Conservation (phyloP, 2,113 vertebrate genomes). For the Campylomormyrus numenius region DNA sequence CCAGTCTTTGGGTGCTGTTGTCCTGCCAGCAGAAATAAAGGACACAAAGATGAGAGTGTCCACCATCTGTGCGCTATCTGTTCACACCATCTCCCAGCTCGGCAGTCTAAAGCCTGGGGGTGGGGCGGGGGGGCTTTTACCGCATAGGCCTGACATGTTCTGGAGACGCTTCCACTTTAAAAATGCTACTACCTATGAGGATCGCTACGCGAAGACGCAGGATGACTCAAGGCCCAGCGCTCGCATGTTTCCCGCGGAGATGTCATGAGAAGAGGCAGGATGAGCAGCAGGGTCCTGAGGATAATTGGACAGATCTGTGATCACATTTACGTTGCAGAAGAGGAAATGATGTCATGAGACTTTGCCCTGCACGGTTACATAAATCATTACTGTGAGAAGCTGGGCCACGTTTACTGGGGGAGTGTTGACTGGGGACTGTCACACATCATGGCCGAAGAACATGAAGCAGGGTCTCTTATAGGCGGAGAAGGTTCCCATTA, state of each 20-base stretch:
- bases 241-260: neutral
- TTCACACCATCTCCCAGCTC: slow-evolving; percentile 32
- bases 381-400: slow-evolving; percentile 50
- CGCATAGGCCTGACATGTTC: slow-evolving; percentile 37
- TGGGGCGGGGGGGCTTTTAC: slow-evolving; percentile 33
- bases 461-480: slow-evolving; percentile 43
- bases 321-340: slow-evolving; percentile 56
- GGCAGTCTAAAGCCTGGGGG: slow-evolving; percentile 49
- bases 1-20: slow-evolving; percentile 57
- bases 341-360: slow-evolving; percentile 63
- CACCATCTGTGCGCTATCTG: slow-evolving; percentile 66
- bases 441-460: slow-evolving; percentile 46
- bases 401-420: slow-evolving; percentile 46
- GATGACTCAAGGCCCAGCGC: slow-evolving; percentile 46
- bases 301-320: slow-evolving; percentile 54
- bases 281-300: slow-evolving; percentile 32
- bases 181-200: neutral
- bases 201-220: neutral
- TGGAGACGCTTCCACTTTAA: slow-evolving; percentile 44
- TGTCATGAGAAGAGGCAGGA: slow-evolving; percentile 22
- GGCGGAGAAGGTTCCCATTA: slow-evolving; percentile 34
- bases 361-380: slow-evolving; percentile 48
- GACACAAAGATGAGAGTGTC: slow-evolving; percentile 65
- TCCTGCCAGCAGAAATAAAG: slow-evolving; percentile 52
- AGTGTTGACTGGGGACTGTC: slow-evolving; percentile 37